phyloP scores from a whole-genome alignment of 1,140 invertebrate species.

The Pseudobourletiella spinata region DNA sequence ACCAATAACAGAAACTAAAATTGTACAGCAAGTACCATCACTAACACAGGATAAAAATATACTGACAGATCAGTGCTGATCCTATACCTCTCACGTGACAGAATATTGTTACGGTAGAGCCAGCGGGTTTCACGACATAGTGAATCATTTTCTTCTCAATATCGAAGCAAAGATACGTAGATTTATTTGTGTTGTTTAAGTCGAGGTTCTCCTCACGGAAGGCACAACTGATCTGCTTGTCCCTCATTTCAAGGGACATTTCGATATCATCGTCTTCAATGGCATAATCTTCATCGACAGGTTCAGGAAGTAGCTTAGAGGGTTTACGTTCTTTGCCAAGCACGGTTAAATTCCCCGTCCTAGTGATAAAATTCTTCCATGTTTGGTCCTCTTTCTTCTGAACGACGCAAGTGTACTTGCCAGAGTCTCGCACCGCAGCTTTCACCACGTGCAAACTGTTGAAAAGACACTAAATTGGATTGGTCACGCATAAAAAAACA shows the following conservation, averaged over 20 bases:
- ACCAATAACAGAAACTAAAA: too few species aligned
- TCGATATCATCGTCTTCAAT: background rate
- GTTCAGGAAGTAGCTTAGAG: background rate
- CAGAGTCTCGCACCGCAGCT: background rate
- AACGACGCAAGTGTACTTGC: constrained; percentile 14
- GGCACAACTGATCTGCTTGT: background rate
- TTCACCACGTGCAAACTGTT: constrained; percentile 1
- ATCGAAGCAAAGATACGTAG: constrained; percentile 30
- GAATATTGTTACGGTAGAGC: constrained; percentile 19
- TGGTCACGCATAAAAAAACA: too few species aligned
- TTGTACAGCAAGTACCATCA: too few species aligned
- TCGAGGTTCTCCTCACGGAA: background rate
- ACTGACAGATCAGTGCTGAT: too few species aligned
- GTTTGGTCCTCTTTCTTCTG: background rate
- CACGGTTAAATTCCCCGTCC: background rate
- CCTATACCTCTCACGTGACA: constrained; percentile 30
- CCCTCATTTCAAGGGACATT: background rate
- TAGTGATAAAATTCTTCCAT: background rate
- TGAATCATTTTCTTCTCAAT: constrained; percentile 23
- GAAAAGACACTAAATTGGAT: background rate
- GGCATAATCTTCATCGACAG: background rate
- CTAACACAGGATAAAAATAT: too few species aligned
- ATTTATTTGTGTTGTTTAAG: background rate
- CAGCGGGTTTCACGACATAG: constrained; percentile 20
- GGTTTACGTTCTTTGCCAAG: background rate